Percentiles rank a stretch among this genome's conserved stretches.
phyloP scores from a whole-genome alignment of 2,888 invertebrate species.

The Andrena praecox region DNA sequence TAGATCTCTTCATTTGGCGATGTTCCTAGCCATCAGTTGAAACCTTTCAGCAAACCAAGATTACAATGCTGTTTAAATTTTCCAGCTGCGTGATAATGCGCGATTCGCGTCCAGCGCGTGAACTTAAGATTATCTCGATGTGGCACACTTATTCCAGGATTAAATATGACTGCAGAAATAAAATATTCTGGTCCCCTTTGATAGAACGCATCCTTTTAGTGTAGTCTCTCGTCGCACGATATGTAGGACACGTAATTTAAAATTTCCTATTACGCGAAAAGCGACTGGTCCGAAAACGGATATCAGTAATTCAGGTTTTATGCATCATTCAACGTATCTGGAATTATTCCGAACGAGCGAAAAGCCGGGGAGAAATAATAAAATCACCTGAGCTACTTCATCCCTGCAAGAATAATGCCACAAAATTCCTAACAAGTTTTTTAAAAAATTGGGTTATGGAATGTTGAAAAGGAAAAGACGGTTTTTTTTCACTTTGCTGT shows the following conservation, averaged over 20 bases:
- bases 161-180: neutral
- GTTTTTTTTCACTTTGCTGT: no score
- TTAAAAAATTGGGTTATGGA: neutral
- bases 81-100: neutral
- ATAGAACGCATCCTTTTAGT: neutral
- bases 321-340: constrained; percentile 1
- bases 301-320: constrained; percentile 1
- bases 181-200: neutral
- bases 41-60: neutral
- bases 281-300: neutral
- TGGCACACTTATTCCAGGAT: neutral
- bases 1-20: no score
- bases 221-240: neutral
- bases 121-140: neutral
- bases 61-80: neutral
- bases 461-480: no score
- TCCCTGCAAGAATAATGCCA: neutral
- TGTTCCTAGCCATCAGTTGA: no score
- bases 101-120: neutral
- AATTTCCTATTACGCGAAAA: neutral
- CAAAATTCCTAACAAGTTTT: neutral
- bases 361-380: neutral
- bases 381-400: neutral
- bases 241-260: neutral
- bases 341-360: neutral